Conservation (phyloP, 1,140 invertebrate genomes). For the Harpegnathos saltator region DNA sequence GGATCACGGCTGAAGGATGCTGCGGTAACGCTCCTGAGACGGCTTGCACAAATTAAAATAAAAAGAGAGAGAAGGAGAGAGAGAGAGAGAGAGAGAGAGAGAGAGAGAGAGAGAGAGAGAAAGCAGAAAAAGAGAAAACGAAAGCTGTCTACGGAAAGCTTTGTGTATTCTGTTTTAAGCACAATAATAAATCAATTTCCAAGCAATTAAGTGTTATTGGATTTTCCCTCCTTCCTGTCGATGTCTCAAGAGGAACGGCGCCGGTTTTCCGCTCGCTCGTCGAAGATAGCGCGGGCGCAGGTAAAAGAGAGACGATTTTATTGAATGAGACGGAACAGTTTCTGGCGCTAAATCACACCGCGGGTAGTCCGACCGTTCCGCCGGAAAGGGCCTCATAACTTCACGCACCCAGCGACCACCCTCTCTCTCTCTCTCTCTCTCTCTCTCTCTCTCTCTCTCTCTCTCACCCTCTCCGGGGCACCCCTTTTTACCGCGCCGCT, state of each 20-base stretch:
- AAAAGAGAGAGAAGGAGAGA: too few species aligned
- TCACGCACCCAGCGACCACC: slow-evolving; percentile 71
- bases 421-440: not conserved
- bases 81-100: too few species aligned
- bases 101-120: too few species aligned
- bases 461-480: slow-evolving; percentile 6
- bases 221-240: slow-evolving; percentile 17
- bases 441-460: slow-evolving; percentile 55
- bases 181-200: not conserved
- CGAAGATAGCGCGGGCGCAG: slow-evolving; percentile 40
- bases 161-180: not conserved
- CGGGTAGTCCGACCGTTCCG: slow-evolving; percentile 77
- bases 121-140: too few species aligned
- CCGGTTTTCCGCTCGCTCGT: slow-evolving; percentile 12
- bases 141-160: too few species aligned
- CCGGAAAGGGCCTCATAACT: slow-evolving; percentile 80
- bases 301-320: slow-evolving; percentile 75
- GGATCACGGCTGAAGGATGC: too few species aligned
- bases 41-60: not conserved
- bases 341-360: slow-evolving; percentile 77
- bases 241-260: not conserved
- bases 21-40: not conserved
- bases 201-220: slow-evolving; percentile 6
- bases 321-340: slow-evolving; percentile 77
- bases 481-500: slow-evolving; percentile 67